Evolutionary conservation across 2,797 vertebrate genomes (phyloP).

Genomic region (Gadopsis bispinosus): DNA sequence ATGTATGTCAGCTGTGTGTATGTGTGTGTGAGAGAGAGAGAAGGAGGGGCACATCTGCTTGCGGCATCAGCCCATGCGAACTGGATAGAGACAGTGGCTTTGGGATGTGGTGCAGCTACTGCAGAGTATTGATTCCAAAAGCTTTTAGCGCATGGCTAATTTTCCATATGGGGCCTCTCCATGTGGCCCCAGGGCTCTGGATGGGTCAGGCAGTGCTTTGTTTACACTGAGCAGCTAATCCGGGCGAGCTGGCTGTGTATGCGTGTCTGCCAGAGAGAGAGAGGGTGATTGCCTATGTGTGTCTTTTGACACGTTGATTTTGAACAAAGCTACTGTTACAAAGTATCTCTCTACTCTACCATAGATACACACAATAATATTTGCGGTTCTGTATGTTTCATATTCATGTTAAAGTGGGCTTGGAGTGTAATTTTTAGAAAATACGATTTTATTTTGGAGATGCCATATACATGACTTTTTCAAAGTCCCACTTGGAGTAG

Average conservation of each 20-base stretch:
- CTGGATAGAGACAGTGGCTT: constrained; percentile 56
- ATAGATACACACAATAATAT: neutral
- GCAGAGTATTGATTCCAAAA: constrained; percentile 78
- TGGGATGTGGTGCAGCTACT: constrained; percentile 66
- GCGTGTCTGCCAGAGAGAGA: constrained; percentile 11
- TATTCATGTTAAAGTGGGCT: neutral
- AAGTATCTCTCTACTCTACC: neutral
- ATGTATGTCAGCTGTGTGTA: constrained; percentile 37
- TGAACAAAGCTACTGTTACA: neutral
- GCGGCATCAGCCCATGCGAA: constrained; percentile 53
- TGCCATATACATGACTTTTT: neutral
- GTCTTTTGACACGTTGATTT: constrained; percentile 13
- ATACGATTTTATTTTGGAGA: neutral
- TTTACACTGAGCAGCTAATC: constrained; percentile 70
- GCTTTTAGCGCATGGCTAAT: constrained; percentile 77
- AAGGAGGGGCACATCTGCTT: constrained; percentile 49
- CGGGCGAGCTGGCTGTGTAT: constrained; percentile 45
- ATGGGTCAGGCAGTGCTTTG: constrained; percentile 64
- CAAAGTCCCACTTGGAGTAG: neutral
- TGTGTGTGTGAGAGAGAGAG: constrained; percentile 3
- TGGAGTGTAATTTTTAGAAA: neutral
- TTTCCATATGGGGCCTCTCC: constrained; percentile 74
- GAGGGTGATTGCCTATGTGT: constrained; percentile 10
- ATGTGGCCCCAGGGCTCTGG: constrained; percentile 54
- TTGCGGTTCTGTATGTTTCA: neutral